phyloP scores from a whole-genome alignment of 2,888 invertebrate species.

The Scrobipalpa costella region DNA sequence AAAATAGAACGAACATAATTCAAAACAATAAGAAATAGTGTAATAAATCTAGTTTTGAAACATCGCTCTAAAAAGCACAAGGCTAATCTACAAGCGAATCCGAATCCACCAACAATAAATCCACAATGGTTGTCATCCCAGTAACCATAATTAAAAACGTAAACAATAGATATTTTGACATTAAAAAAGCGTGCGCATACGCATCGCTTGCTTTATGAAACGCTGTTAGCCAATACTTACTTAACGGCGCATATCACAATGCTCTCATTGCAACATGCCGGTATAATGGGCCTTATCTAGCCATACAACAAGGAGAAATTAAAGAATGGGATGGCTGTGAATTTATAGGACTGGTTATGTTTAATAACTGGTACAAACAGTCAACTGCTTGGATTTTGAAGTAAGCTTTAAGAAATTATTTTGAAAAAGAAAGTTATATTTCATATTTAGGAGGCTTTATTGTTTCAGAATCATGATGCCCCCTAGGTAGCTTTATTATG shows the following conservation, averaged over 20 bases:
- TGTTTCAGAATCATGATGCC: too few relatives aligned
- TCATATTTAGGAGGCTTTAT: too few relatives aligned
- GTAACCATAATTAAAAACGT: constrained; percentile 5
- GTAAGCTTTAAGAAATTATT: neutral
- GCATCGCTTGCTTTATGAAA: constrained; percentile 25
- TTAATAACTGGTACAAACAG: neutral
- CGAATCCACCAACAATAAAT: constrained; percentile 7
- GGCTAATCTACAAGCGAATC: neutral
- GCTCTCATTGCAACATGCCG: constrained; percentile 21
- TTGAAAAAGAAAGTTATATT: too few relatives aligned
- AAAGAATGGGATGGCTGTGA: neutral
- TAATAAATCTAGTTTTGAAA: neutral
- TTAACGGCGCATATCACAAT: constrained; percentile 26
- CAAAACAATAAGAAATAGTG: too few relatives aligned
- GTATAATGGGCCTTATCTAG: constrained; percentile 17
- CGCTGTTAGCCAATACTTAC: constrained; percentile 22
- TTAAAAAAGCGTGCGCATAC: constrained; percentile 8
- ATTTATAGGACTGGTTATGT: constrained; percentile 6
- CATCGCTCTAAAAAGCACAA: constrained; percentile 6
- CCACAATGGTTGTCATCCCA: constrained; percentile 3
- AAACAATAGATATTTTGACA: constrained; percentile 27
- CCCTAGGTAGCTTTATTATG: too few relatives aligned
- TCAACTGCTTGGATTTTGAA: neutral
- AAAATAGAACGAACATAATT: too few relatives aligned
- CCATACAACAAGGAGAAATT: constrained; percentile 7